phyloP scores from a whole-genome alignment of 2,113 vertebrate genomes.

The Ochotona princeps region DNA sequence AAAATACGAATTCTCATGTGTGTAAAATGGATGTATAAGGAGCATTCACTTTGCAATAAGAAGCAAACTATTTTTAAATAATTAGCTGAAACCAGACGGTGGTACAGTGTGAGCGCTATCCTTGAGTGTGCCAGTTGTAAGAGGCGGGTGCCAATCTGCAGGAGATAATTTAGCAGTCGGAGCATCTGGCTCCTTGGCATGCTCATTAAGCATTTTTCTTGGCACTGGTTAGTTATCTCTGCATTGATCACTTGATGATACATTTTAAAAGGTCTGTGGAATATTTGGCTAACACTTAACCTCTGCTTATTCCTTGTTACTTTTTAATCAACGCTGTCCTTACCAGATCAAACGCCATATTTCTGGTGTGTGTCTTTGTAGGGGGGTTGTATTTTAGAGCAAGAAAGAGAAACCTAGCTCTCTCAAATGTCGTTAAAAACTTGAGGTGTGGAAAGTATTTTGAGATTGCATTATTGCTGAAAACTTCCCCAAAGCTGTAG shows the following conservation, averaged over 20 bases:
- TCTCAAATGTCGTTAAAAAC: neutral
- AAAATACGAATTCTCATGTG: conserved; percentile 16
- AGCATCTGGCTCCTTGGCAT: conserved; percentile 85
- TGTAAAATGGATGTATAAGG: conserved; percentile 55
- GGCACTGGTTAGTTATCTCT: conserved; percentile 67
- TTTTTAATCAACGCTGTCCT: neutral
- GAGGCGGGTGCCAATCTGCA: conserved; percentile 71
- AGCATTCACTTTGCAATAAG: conserved; percentile 50
- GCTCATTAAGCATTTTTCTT: conserved; percentile 71
- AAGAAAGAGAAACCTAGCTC: neutral
- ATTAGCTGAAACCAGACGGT: conserved; percentile 58
- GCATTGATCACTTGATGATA: conserved; percentile 73
- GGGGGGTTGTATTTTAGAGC: neutral
- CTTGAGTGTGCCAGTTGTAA: conserved; percentile 66
- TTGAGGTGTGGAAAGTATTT: neutral
- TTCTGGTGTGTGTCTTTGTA: neutral
- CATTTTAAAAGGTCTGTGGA: conserved; percentile 60
- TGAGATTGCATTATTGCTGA: neutral
- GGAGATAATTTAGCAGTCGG: conserved; percentile 80
- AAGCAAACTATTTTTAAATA: conserved; percentile 71
- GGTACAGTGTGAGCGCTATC: conserved; percentile 64
- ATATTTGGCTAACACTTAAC: conserved; percentile 57
- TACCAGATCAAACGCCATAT: neutral
- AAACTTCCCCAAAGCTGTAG: neutral
- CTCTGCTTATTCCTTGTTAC: conserved; percentile 12